phyloP scores from a whole-genome alignment of 2,888 invertebrate genomes.

The Calliopum simillimum region DNA sequence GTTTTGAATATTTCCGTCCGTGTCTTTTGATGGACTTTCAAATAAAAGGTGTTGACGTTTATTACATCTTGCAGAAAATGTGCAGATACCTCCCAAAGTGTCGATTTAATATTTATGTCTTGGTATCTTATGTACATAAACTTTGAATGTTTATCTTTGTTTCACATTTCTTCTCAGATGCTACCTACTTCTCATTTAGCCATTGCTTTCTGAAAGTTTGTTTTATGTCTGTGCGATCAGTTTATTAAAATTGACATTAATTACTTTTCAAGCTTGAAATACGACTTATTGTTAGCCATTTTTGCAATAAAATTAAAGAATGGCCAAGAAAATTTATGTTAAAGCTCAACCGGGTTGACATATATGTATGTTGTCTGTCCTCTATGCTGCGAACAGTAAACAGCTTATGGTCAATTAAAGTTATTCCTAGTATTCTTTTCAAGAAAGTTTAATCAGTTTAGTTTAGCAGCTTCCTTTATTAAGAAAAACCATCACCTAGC shows the following conservation, averaged over 20 bases:
- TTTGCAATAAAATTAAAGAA: background rate
- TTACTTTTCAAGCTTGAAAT: constrained; percentile 16
- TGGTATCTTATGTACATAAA: background rate
- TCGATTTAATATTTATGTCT: too few relatives aligned
- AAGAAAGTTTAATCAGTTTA: background rate
- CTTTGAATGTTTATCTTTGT: background rate
- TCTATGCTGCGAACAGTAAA: too few relatives aligned
- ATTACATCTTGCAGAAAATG: constrained; percentile 27
- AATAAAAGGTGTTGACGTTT: constrained; percentile 47
- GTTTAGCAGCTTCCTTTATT: too few relatives aligned
- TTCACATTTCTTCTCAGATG: background rate
- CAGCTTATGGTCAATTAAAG: too few relatives aligned
- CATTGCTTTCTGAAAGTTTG: background rate
- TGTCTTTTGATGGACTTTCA: constrained; percentile 8
- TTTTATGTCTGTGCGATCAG: background rate
- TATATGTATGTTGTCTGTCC: too few relatives aligned
- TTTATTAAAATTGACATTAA: constrained; percentile 29
- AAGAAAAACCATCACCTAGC: too few relatives aligned
- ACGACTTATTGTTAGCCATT: background rate
- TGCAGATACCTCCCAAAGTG: constrained; percentile 10
- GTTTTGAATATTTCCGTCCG: background rate
- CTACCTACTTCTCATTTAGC: too few relatives aligned
- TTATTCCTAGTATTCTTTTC: background rate
- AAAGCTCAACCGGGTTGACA: too few relatives aligned
- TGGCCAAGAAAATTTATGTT: too few relatives aligned